These are phyloP conservation scores for Chascanopsetta lugubris DNA, from an alignment of 2,113 vertebrate genomes.

Conservation along the genomic window DNA sequence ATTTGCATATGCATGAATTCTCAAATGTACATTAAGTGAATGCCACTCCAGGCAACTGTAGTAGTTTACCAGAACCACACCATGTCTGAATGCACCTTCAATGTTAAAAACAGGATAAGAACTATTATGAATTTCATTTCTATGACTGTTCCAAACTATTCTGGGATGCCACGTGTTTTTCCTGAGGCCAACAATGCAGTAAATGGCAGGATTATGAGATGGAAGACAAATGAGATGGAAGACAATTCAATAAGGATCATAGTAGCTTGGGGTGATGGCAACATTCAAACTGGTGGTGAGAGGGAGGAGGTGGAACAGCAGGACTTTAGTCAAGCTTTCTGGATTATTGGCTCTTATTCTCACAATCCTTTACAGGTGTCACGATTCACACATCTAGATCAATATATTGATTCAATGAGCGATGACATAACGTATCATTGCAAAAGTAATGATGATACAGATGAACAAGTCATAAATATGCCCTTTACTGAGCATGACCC, in stretches of 20 bases:
- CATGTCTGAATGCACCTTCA: not conserved
- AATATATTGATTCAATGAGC: not conserved
- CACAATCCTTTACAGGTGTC: no score
- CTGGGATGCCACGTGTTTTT: no score
- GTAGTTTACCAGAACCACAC: not conserved
- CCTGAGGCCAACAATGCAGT: conserved; percentile 41
- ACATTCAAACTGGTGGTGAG: conserved; percentile 30
- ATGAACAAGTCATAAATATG: no score
- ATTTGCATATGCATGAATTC: not conserved
- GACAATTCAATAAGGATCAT: conserved; percentile 71
- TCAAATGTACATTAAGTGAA: not conserved
- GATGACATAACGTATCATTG: not conserved
- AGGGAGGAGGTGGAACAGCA: not conserved
- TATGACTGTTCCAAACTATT: no score
- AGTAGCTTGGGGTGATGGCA: conserved; percentile 52
- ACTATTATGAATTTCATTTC: no score
- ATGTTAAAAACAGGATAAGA: no score
- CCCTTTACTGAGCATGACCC: no score
- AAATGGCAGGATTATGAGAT: conserved; percentile 66
- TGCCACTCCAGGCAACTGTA: not conserved
- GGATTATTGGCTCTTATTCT: not conserved
- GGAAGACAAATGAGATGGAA: conserved; percentile 67
- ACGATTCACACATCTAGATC: not conserved
- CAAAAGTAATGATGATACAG: not conserved
- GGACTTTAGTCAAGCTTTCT: not conserved